Evolutionary conservation across 2,888 invertebrate species (phyloP).

Genomic region (Endotricha flammealis): DNA sequence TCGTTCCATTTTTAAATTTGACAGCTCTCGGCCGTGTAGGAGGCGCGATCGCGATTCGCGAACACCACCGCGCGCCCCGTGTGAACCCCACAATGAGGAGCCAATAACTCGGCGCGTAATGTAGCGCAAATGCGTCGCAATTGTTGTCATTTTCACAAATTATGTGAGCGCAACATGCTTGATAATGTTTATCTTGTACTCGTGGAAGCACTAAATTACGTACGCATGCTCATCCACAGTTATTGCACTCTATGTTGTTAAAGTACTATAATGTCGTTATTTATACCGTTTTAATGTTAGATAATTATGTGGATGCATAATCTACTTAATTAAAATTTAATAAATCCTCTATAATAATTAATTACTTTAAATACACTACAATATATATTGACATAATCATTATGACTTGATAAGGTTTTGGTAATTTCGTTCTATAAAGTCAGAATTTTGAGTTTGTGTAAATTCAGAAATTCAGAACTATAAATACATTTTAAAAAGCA

Average conservation of each 20-base stretch:
- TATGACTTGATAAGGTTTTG: too few relatives aligned
- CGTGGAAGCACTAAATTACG: slow-evolving; percentile 65
- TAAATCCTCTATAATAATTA: slow-evolving; percentile 10
- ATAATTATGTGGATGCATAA: too few relatives aligned
- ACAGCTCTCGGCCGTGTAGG: slow-evolving; percentile 54
- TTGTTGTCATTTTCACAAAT: slow-evolving; percentile 73
- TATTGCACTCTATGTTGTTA: slow-evolving; percentile 38
- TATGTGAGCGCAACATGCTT: slow-evolving; percentile 64
- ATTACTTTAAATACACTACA: slow-evolving; percentile 8
- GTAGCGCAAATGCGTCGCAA: slow-evolving; percentile 64
- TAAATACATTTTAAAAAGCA: too few relatives aligned
- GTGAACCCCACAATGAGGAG: slow-evolving; percentile 17
- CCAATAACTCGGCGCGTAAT: slow-evolving; percentile 65
- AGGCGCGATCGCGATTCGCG: slow-evolving; percentile 13
- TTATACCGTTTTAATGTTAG: too few relatives aligned
- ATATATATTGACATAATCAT: too few relatives aligned
- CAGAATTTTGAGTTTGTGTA: too few relatives aligned
- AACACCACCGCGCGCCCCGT: slow-evolving; percentile 30
- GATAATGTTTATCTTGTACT: slow-evolving; percentile 67
- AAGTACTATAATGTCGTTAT: too few relatives aligned
- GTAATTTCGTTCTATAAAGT: too few relatives aligned
- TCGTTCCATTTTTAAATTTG: slow-evolving; percentile 76
- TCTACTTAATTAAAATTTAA: too few relatives aligned
- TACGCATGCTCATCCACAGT: slow-evolving; percentile 42
- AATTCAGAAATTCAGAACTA: too few relatives aligned